phyloP scores from a whole-genome alignment of 2,888 invertebrate genomes.

The Chrysodeixis includens region DNA sequence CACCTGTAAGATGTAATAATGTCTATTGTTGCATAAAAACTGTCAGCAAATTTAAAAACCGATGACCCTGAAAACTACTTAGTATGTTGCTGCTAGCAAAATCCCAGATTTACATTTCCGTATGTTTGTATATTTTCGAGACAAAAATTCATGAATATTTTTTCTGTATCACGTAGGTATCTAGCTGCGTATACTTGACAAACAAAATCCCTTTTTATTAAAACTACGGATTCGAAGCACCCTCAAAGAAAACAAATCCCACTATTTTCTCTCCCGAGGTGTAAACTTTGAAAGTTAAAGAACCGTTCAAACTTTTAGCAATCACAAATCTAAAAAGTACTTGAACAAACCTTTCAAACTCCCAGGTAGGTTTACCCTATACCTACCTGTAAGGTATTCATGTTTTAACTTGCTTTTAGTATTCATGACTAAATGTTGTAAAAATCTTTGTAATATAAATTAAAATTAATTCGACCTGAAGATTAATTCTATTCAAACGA shows the following conservation, averaged over 20 bases:
- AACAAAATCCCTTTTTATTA: neutral
- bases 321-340: conserved; percentile 10
- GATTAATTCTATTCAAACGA: conserved; percentile 61
- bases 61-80: neutral
- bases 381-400: conserved; percentile 16
- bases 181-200: neutral
- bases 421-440: conserved; percentile 37
- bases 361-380: neutral
- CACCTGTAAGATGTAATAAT: conserved; percentile 25
- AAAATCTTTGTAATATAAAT: conserved; percentile 44
- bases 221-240: neutral
- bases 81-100: too few species aligned
- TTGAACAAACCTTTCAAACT: conserved; percentile 9
- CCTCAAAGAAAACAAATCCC: neutral
- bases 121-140: neutral
- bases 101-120: neutral
- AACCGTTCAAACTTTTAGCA: conserved; percentile 13
- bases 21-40: neutral
- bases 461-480: conserved; percentile 50
- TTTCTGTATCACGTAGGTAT: neutral
- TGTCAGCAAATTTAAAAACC: neutral
- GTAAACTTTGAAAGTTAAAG: conserved; percentile 17
- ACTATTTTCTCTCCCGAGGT: conserved; percentile 2
- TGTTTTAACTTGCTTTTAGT: conserved; percentile 45
- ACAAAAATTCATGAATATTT: neutral